A percentile compares a stretch with the other conserved stretches of the same genome.
Evolutionary conservation across 2,888 invertebrate species (phyloP).

Genomic region (Cyrtodaria siliqua): DNA sequence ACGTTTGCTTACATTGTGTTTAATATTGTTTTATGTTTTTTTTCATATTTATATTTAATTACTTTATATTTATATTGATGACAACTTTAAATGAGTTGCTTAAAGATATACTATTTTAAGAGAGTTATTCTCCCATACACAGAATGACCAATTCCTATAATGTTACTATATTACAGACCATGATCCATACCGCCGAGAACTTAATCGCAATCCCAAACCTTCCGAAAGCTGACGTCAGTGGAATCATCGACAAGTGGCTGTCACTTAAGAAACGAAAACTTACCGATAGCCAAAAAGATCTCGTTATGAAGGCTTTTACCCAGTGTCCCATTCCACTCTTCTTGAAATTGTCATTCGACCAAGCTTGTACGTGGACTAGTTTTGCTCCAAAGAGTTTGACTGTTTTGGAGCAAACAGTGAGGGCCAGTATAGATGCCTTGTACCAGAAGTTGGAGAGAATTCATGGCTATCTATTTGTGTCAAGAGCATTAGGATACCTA

Average conservation of each 20-base stretch:
- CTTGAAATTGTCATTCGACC: slow-evolving; percentile 81
- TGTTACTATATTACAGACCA: no score
- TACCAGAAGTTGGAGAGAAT: slow-evolving; percentile 74
- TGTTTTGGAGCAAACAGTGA: slow-evolving; percentile 70
- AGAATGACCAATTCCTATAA: no score
- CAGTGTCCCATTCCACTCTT: slow-evolving; percentile 78
- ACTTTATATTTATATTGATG: no score
- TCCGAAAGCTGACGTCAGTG: slow-evolving; percentile 67
- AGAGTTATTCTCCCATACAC: no score
- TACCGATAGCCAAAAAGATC: slow-evolving; percentile 67
- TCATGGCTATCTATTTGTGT: slow-evolving; percentile 80
- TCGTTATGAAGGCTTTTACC: slow-evolving; percentile 67
- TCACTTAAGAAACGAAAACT: slow-evolving; percentile 65
- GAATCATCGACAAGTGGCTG: slow-evolving; percentile 79
- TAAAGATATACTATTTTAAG: no score
- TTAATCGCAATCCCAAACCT: slow-evolving; percentile 72
- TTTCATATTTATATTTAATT: no score
- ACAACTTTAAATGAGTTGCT: no score
- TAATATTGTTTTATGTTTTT: no score
- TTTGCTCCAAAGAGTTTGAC: slow-evolving; percentile 66
- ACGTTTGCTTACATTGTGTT: no score
- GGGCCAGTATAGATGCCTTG: slow-evolving; percentile 71
- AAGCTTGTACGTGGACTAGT: slow-evolving; percentile 80
- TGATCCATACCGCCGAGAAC: slow-evolving; percentile 46
- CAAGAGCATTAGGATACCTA: slow-evolving; percentile 78